Conservation (phyloP, 2,797 vertebrate genomes). For the Melanotaenia parkinsoni region DNA sequence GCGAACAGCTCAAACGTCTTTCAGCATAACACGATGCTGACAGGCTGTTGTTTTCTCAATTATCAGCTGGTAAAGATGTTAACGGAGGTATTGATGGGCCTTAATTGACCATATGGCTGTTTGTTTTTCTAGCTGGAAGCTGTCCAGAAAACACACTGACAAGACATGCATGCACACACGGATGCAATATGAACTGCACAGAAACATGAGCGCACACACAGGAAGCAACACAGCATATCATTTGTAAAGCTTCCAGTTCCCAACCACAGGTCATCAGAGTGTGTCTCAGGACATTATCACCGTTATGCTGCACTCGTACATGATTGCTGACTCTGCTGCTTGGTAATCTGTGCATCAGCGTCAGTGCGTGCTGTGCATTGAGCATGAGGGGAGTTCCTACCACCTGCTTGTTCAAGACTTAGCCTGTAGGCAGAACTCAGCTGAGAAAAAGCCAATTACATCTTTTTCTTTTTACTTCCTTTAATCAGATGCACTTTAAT, state of each 20-base stretch:
- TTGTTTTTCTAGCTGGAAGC: constrained; percentile 68
- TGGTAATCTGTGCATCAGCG: constrained; percentile 31
- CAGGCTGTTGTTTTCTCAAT: constrained; percentile 74
- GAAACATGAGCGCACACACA: constrained; percentile 18
- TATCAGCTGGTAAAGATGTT: constrained; percentile 73
- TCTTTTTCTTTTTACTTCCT: constrained; percentile 26
- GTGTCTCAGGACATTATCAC: constrained; percentile 51
- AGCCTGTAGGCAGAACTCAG: constrained; percentile 27
- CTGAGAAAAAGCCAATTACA: constrained; percentile 43
- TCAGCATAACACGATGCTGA: constrained; percentile 54
- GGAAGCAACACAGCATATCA: constrained; percentile 30
- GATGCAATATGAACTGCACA: constrained; percentile 26
- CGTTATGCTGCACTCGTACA: constrained; percentile 35
- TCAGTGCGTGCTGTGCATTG: constrained; percentile 13
- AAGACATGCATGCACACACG: constrained; percentile 26
- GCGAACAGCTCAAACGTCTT: constrained; percentile 41
- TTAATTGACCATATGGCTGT: constrained; percentile 82
- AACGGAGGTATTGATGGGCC: constrained; percentile 77
- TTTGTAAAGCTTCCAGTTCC: constrained; percentile 46
- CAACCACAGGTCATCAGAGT: constrained; percentile 50
- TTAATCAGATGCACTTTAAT: constrained; percentile 57
- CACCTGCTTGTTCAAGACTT: constrained; percentile 46
- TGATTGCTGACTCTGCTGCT: constrained; percentile 52
- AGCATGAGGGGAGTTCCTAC: constrained; percentile 8
- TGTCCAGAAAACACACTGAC: constrained; percentile 60